Evolutionary conservation across 1,140 invertebrate genomes (phyloP).

Genomic region (Andrena cerasifolii): DNA sequence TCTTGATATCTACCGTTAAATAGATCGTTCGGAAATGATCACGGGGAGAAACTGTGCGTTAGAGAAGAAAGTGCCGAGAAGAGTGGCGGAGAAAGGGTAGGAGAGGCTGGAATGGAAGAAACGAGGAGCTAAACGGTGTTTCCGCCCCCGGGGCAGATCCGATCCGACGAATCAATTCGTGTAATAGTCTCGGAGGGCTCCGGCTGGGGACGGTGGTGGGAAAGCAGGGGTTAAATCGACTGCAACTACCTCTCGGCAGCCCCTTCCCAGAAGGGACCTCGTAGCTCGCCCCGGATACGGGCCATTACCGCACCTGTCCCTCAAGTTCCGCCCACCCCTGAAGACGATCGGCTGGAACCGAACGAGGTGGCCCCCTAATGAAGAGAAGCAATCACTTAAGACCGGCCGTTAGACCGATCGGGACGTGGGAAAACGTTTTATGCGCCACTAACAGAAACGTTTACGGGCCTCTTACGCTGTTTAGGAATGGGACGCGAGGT

Average conservation of each 20-base stretch:
- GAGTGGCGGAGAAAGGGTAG: neutral
- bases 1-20: too few species aligned
- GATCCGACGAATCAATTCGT: constrained; percentile 77
- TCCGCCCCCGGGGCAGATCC: constrained; percentile 63
- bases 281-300: constrained; percentile 68
- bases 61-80: constrained; percentile 4
- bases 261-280: constrained; percentile 26
- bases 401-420: constrained; percentile 57
- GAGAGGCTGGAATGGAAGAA: constrained; percentile 54
- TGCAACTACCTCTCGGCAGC: constrained; percentile 36
- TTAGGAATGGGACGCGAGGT: neutral
- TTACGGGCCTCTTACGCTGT: constrained; percentile 19
- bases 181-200: constrained; percentile 73
- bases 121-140: constrained; percentile 78
- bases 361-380: constrained; percentile 67
- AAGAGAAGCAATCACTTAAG: constrained; percentile 81
- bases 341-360: constrained; percentile 27
- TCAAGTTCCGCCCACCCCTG: constrained; percentile 59
- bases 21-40: neutral
- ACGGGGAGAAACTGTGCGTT: neutral
- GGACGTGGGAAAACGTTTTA: constrained; percentile 56
- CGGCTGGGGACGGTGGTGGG: constrained; percentile 19
- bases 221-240: constrained; percentile 69
- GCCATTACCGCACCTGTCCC: constrained; percentile 79
- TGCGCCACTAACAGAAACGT: constrained; percentile 46